These are phyloP conservation scores for Campoletis raptor DNA, from an alignment of 2,888 invertebrate genomes.

Conservation along the genomic window DNA sequence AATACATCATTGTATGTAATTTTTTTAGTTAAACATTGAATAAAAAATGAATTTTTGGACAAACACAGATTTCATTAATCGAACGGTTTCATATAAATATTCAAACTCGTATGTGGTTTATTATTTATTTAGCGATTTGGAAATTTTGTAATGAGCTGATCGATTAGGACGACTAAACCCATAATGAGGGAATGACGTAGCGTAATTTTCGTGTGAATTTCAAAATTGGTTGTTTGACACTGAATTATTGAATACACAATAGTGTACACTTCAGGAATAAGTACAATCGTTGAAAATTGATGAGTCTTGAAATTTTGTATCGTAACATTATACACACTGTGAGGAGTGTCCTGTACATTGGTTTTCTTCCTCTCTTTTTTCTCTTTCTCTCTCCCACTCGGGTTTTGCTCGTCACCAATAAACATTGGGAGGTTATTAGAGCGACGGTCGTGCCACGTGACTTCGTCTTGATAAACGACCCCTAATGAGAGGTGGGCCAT, in stretches of 20 bases:
- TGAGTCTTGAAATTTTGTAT: slow-evolving; percentile 49
- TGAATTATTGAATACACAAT: slow-evolving; percentile 62
- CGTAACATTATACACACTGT: slow-evolving; percentile 19
- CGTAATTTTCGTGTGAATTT: slow-evolving; percentile 11
- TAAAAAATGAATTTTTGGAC: background rate
- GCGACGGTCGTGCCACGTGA: slow-evolving; percentile 70
- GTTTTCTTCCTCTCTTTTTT: background rate
- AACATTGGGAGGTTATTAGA: slow-evolving; percentile 63
- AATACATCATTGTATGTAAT: too few relatives aligned
- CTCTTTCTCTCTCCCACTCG: background rate
- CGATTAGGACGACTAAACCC: background rate
- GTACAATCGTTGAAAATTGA: slow-evolving; percentile 61
- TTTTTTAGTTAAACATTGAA: background rate
- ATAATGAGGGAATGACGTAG: slow-evolving; percentile 17
- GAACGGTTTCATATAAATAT: background rate
- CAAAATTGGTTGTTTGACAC: slow-evolving; percentile 50
- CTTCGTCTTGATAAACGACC: slow-evolving; percentile 73
- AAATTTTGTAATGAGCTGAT: background rate
- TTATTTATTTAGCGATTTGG: background rate
- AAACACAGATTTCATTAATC: background rate
- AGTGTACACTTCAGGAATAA: slow-evolving; percentile 14
- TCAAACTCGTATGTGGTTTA: background rate
- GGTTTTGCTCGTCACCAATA: slow-evolving; percentile 56
- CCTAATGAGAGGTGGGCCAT: slow-evolving; percentile 70
- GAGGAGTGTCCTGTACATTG: background rate